These are phyloP conservation scores for Saccostrea glomerata DNA, from an alignment of 1,140 invertebrate species.

Conservation along the genomic window DNA sequence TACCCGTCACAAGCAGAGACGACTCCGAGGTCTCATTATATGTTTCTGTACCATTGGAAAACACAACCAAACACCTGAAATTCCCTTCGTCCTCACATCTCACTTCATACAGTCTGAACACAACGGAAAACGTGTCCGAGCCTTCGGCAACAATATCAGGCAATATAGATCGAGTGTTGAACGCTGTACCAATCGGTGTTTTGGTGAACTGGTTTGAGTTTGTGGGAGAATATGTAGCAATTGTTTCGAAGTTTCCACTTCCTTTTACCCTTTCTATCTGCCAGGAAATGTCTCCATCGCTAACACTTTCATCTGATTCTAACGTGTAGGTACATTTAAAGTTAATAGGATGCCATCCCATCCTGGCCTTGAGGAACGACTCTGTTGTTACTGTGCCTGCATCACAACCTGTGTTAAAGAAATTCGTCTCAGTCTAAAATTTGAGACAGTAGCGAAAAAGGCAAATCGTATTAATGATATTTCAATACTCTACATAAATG, in stretches of 20 bases:
- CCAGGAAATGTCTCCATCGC: neutral
- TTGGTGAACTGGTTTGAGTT: neutral
- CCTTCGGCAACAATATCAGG: neutral
- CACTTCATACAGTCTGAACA: neutral
- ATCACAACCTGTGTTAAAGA: neutral
- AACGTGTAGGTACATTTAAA: neutral
- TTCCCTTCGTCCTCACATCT: conserved; percentile 3
- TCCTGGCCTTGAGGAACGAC: neutral
- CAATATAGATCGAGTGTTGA: neutral
- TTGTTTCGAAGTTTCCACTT: conserved; percentile 3
- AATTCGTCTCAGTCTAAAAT: neutral
- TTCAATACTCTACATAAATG: no score
- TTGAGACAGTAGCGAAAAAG: neutral
- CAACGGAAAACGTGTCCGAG: neutral
- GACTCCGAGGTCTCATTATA: neutral
- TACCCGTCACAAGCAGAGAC: neutral
- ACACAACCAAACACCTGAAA: neutral
- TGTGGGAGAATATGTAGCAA: neutral
- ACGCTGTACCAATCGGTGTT: neutral
- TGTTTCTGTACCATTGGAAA: neutral
- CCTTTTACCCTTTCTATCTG: conserved; percentile 2
- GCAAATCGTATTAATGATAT: no score
- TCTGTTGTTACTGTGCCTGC: neutral
- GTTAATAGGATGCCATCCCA: neutral
- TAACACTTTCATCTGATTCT: neutral